Percentiles rank a stretch among this genome's conserved stretches.
Conservation (phyloP, 2,797 vertebrate genomes). For the Argentina silus region DNA sequence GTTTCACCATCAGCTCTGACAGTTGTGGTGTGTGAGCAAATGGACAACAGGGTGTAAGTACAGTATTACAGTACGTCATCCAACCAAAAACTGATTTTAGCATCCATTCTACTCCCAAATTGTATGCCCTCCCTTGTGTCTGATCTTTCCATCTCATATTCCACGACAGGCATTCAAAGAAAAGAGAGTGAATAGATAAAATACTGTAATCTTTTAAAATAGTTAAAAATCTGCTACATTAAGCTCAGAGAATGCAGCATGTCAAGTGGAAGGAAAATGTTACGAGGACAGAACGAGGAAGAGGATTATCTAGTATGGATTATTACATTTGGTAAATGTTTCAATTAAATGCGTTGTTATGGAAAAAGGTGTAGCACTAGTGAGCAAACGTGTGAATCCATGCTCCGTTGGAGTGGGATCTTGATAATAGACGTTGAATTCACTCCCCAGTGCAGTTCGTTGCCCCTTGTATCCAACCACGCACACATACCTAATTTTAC, state of each 20-base stretch:
- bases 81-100: constrained; percentile 9
- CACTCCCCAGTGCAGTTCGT: constrained; percentile 46
- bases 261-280: constrained; percentile 45
- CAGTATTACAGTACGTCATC: background rate
- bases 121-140: background rate
- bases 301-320: constrained; percentile 58
- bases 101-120: background rate
- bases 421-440: constrained; percentile 22
- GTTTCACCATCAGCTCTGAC: constrained; percentile 3
- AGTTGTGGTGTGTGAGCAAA: background rate
- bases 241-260: constrained; percentile 49
- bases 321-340: constrained; percentile 62
- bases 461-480: constrained; percentile 42
- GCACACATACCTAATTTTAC: constrained; percentile 24
- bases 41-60: background rate
- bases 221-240: constrained; percentile 48
- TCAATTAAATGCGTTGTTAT: constrained; percentile 51
- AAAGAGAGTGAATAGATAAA: background rate
- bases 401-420: constrained; percentile 33
- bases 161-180: constrained; percentile 17
- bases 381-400: constrained; percentile 39
- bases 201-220: background rate
- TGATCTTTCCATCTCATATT: constrained; percentile 4
- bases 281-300: constrained; percentile 26
- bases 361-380: constrained; percentile 35